Percentiles rank a stretch among this genome's conserved stretches.
These are phyloP conservation scores for Stylophora pistillata DNA, from an alignment of 64 coral and sea anemone genomes.

Conservation along the genomic window DNA sequence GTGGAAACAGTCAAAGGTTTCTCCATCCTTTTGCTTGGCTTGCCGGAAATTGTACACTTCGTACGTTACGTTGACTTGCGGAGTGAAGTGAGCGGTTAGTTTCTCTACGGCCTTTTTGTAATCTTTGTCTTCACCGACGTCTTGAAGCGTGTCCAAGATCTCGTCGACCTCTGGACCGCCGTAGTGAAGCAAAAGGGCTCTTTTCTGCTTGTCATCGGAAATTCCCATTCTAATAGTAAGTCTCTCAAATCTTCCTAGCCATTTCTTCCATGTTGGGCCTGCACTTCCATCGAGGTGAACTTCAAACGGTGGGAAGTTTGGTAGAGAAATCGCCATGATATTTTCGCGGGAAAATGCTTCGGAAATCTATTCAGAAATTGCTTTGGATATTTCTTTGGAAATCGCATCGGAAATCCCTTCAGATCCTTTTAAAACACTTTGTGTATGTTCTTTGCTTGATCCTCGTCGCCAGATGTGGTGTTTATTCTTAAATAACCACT, in stretches of 20 bases:
- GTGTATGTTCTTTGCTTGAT: too few relatives aligned
- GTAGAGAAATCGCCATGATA: too few relatives aligned
- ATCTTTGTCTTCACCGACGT: constrained; percentile 43
- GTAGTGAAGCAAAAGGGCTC: constrained; percentile 71
- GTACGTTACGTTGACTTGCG: constrained; percentile 52
- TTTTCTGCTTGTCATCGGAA: constrained; percentile 25
- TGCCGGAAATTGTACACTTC: constrained; percentile 65
- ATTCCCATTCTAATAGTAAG: constrained; percentile 37
- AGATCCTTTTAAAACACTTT: too few relatives aligned
- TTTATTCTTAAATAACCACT: too few relatives aligned
- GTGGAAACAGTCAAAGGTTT: constrained; percentile 51
- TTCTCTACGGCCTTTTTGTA: constrained; percentile 63
- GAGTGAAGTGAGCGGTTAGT: constrained; percentile 53
- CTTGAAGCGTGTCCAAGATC: constrained; percentile 51
- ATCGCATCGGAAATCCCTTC: too few relatives aligned
- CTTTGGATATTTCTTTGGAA: too few relatives aligned
- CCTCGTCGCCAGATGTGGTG: too few relatives aligned
- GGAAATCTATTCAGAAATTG: too few relatives aligned
- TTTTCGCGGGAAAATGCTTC: too few relatives aligned
- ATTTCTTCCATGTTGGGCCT: too few relatives aligned
- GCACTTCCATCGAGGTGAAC: too few relatives aligned
- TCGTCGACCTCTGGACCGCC: constrained; percentile 45
- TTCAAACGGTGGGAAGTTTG: too few relatives aligned
- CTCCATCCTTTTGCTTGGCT: constrained; percentile 51
- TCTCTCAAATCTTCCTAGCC: background rate